phyloP scores from a whole-genome alignment of 2,888 invertebrate species.

The Beris chalybata region DNA sequence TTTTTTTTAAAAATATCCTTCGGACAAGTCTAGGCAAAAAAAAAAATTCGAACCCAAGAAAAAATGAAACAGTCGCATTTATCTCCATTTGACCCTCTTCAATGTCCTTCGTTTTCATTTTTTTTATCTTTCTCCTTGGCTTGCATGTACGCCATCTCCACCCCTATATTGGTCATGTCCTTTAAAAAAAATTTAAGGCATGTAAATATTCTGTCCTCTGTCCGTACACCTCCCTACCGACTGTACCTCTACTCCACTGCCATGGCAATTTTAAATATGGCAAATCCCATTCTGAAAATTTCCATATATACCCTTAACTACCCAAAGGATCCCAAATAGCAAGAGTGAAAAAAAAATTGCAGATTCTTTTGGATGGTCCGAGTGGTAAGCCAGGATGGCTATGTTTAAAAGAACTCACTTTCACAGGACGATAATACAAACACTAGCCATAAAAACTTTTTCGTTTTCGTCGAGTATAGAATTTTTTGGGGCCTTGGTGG shows the following conservation, averaged over 20 bases:
- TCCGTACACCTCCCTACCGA: slow-evolving; percentile 17
- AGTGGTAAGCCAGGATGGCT: too few species aligned
- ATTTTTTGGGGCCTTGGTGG: neutral
- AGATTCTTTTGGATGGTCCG: too few species aligned
- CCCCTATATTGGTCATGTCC: slow-evolving; percentile 38
- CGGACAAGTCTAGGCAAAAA: slow-evolving; percentile 23
- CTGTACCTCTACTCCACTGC: neutral
- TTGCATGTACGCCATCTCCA: slow-evolving; percentile 37
- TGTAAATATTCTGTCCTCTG: slow-evolving; percentile 43
- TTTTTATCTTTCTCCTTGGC: slow-evolving; percentile 18
- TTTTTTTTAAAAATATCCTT: slow-evolving; percentile 12
- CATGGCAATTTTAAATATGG: slow-evolving; percentile 23
- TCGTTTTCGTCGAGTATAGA: slow-evolving; percentile 2
- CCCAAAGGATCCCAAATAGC: slow-evolving; percentile 19
- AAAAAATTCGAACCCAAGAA: slow-evolving; percentile 23
- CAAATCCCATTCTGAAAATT: slow-evolving; percentile 16
- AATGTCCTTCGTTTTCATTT: slow-evolving; percentile 48
- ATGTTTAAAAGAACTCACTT: too few species aligned
- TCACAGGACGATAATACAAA: too few species aligned
- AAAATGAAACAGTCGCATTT: slow-evolving; percentile 46
- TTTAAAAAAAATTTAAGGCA: slow-evolving; percentile 41
- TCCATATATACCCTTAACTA: slow-evolving; percentile 14
- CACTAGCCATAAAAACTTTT: slow-evolving; percentile 3
- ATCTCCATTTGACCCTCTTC: slow-evolving; percentile 59
- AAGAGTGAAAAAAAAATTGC: neutral